Conservation (phyloP, 2,113 vertebrate species). For the Anser cygnoides region DNA sequence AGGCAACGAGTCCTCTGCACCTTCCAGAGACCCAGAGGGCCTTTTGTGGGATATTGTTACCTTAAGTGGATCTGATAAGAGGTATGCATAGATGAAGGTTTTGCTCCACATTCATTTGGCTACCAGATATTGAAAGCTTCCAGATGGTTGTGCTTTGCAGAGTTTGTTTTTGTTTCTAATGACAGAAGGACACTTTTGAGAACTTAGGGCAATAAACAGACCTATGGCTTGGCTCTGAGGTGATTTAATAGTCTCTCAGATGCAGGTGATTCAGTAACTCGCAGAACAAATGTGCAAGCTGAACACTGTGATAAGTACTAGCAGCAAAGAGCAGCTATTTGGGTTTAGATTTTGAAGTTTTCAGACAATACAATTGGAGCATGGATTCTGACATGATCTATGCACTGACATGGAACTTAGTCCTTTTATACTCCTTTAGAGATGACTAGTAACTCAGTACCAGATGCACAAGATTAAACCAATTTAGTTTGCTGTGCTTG, state of each 20-base stretch:
- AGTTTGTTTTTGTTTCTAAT: background rate
- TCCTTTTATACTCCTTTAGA: background rate
- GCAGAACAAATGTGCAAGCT: background rate
- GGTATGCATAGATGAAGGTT: background rate
- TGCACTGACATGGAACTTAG: background rate
- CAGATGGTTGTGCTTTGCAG: background rate
- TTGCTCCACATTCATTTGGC: background rate
- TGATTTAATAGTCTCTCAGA: background rate
- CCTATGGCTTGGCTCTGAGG: background rate
- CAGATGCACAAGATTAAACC: slow-evolving; percentile 44
- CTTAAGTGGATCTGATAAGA: slow-evolving; percentile 49
- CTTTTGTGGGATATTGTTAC: slow-evolving; percentile 28
- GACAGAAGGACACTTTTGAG: background rate
- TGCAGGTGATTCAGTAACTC: background rate
- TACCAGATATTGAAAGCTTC: background rate
- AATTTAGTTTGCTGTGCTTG: background rate
- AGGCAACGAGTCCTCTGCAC: slow-evolving; percentile 45
- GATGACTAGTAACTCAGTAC: background rate
- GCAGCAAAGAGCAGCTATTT: background rate
- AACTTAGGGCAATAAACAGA: background rate
- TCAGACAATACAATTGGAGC: background rate
- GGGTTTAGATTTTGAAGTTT: background rate
- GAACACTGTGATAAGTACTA: background rate
- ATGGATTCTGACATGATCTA: background rate
- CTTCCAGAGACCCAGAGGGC: slow-evolving; percentile 47